Percentiles rank a stretch among this genome's conserved stretches.
Evolutionary conservation across 2,797 vertebrate species (phyloP).

Genomic region (Galagoides demidoff): DNA sequence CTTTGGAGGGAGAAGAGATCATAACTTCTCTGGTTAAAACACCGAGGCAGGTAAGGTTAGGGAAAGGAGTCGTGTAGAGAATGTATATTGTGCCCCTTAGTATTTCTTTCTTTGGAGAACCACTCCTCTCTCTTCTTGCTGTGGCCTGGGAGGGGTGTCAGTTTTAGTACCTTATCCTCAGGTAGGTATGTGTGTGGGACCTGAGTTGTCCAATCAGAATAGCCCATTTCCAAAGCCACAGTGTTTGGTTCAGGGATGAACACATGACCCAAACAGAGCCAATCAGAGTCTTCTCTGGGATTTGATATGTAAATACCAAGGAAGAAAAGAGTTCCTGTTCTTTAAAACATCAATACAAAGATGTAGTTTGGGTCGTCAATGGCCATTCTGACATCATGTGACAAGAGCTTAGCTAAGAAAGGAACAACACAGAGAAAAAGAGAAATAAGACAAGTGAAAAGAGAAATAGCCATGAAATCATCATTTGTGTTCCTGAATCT

Average conservation of each 20-base stretch:
- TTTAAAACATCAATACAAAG: background rate
- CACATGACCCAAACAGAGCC: background rate
- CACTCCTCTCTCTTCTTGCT: background rate
- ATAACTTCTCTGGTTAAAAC: conserved; percentile 32
- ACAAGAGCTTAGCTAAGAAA: conserved; percentile 18
- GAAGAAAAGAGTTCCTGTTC: background rate
- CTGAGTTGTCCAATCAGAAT: background rate
- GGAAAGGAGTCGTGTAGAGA: background rate
- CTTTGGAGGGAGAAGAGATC: conserved; percentile 15
- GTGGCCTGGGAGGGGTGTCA: background rate
- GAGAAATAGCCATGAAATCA: background rate
- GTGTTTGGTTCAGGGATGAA: background rate
- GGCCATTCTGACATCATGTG: background rate
- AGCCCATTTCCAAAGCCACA: background rate
- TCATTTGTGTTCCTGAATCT: conserved; percentile 2
- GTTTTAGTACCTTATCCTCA: background rate
- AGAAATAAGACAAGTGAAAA: background rate
- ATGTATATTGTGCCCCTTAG: background rate
- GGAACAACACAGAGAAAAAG: background rate
- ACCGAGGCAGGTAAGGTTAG: background rate
- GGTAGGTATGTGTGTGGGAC: background rate
- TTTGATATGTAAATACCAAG: background rate
- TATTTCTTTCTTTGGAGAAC: background rate
- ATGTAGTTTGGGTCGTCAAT: background rate
- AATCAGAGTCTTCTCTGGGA: conserved; percentile 28